phyloP scores from a whole-genome alignment of 2,113 vertebrate genomes.

The Labrus mixtus region DNA sequence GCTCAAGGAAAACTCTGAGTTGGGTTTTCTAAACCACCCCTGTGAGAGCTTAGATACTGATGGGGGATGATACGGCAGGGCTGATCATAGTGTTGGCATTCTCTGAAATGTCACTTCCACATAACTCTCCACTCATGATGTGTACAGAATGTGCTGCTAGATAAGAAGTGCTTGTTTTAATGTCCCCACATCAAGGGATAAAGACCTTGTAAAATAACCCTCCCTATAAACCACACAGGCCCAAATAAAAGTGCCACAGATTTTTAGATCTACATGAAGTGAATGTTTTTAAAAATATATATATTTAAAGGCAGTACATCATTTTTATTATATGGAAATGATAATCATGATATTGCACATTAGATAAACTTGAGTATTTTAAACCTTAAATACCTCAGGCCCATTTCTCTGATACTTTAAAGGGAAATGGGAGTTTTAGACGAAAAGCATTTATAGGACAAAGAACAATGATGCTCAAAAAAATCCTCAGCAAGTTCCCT shows the following conservation, averaged over 20 bases:
- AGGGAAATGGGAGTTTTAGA: background rate
- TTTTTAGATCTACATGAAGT: background rate
- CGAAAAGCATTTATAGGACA: background rate
- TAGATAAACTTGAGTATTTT: background rate
- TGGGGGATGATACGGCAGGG: conserved; percentile 22
- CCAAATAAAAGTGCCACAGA: background rate
- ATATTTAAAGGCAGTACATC: too few species aligned
- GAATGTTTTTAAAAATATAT: too few species aligned
- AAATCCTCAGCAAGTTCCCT: background rate
- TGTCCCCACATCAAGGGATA: background rate
- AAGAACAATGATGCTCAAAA: background rate
- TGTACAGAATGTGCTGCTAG: conserved; percentile 17
- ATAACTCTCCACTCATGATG: conserved; percentile 21
- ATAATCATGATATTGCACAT: too few species aligned
- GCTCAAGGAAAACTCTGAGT: conserved; percentile 39
- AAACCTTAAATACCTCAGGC: background rate
- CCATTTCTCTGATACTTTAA: background rate
- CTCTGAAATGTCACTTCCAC: conserved; percentile 59
- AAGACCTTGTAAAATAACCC: background rate
- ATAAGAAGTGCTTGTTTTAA: background rate
- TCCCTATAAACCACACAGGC: background rate
- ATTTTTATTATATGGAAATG: too few species aligned
- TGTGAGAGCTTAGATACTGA: background rate
- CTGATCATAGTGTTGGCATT: conserved; percentile 39
- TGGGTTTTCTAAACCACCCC: conserved; percentile 36